Conservation (phyloP, 2,797 vertebrate species). For the Brotula barbata region DNA sequence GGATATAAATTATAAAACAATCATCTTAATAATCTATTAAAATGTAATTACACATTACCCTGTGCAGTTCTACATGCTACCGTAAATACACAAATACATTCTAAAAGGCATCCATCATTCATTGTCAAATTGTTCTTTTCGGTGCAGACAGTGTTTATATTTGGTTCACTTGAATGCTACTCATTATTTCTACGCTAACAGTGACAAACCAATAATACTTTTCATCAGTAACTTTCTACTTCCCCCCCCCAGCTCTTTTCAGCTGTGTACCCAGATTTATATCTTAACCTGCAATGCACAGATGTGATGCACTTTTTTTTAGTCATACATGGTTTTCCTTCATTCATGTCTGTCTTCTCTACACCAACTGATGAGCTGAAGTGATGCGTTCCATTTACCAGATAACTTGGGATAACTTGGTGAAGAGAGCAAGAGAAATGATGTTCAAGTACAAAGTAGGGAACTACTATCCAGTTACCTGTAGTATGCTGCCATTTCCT, state of each 20-base stretch:
- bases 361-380: neutral
- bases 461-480: neutral
- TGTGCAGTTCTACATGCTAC: conserved; percentile 4
- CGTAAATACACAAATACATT: conserved; percentile 16
- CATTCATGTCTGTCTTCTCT: neutral
- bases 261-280: neutral
- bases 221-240: neutral
- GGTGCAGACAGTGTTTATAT: conserved; percentile 14
- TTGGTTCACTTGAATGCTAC: neutral
- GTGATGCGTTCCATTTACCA: conserved; percentile 5
- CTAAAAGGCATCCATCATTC: conserved; percentile 12
- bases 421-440: conserved; percentile 3
- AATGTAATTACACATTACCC: neutral
- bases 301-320: neutral
- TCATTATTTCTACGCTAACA: neutral
- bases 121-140: conserved; percentile 27
- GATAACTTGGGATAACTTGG: neutral
- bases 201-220: conserved; percentile 1
- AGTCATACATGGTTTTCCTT: neutral
- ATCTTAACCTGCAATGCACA: neutral
- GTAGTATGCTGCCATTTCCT: neutral
- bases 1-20: neutral
- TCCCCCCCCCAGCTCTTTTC: neutral
- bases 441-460: conserved; percentile 7
- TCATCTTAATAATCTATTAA: neutral